Base-by-base conservation (phyloP, 2,113 vertebrate genomes). In the Pluvialis apricaria region DNA sequence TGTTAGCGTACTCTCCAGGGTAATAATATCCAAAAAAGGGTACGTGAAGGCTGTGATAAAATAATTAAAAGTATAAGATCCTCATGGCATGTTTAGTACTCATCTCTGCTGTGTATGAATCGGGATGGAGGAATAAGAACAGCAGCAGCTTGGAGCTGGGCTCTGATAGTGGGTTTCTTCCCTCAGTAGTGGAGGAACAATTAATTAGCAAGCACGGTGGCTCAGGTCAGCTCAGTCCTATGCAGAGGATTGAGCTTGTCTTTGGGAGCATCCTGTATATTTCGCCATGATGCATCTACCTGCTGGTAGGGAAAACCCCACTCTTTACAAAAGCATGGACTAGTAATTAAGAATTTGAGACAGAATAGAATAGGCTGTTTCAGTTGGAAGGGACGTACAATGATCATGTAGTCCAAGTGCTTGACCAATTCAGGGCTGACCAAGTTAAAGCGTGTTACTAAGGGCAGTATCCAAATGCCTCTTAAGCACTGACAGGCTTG, bases 1-100 rank as follows among this genome's bases (percentile, higher is more conserved):
- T 97, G 97, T 98, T 98, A 97, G 94, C 26, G 4, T 75, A 38
- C 36, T 97, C 96, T 96, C 97, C 88, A 70, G 94, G 72, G 79
- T 96, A 96, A 95, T 95, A 94, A 95, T 92, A 94, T 49, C 85
- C 82, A 86, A 94, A 95, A 97, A 97, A 94, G 64, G 52, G 60
- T 91, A 92, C 0, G 13, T 92, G 96, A 95, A 85, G 86, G 38
- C 71, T 96, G 82, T 16, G 44, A 96, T 96, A 93, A 97, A 95
- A 94, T 97, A 97, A 97, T 97, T 97, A 96, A 96, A 97, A 94
- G 36, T 62, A 65, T 73, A 93, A 84, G 72, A 75, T 84, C 54
- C 66, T 92, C 24, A 62, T 76, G 58, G 72, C 51, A 11, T 84
- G 32, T 78, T 96, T 86, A 92, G 65, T 81, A 45, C 88, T 95